Base-by-base conservation (phyloP, 1,140 invertebrate species). In the Maconellicoccus hirsutus region DNA sequence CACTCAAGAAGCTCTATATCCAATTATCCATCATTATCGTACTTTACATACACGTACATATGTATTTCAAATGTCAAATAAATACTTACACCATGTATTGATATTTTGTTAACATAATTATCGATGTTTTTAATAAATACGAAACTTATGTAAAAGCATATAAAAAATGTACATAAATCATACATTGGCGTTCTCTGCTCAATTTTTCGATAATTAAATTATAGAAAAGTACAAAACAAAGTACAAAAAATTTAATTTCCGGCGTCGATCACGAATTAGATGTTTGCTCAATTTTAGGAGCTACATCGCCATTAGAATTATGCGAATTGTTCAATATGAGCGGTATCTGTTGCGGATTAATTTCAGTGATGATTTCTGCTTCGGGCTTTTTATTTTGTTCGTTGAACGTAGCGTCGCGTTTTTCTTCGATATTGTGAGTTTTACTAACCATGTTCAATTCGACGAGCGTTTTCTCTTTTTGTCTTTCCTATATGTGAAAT, bases 401-500 rank as follows among this genome's bases (percentile, higher is more conserved):
- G 10, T 14, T 52, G 42, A 52, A 16, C 16, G 6, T 52, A 19
- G 6, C 2, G n/a, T 52, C 42, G 42, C n/a, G 6, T 33, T 33
- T 33, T 33, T 33, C 12, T 52, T 52, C 42, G 10, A 52, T 3
- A 16, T 52, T 52, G 29, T 6, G 29, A 8, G n/a, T 16, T 52
- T 52, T 52, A 16, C n/a, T 52, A 16, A 52, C 42, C 4, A 8
- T 52, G 10, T 52, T 52, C 6, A 52, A 16, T 16, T 52, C 42
- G 4, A 52, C 42, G 42, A 52, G 42, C n/a, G 42, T 52, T 52
- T 52, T 52, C 42, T 52, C n/a, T 19, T 52, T 52, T 52, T 52
- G 71, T 29, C 42, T 69, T 72, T 70, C 69, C 71, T 12, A 59
- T 33, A 69, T 14, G 27, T 22, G 70, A 33, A 61, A 10, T 21